A percentile compares a stretch with the other conserved stretches of the same genome.
Conservation (phyloP, 2,797 vertebrate genomes). For the Chelidonichthys spinosus region DNA sequence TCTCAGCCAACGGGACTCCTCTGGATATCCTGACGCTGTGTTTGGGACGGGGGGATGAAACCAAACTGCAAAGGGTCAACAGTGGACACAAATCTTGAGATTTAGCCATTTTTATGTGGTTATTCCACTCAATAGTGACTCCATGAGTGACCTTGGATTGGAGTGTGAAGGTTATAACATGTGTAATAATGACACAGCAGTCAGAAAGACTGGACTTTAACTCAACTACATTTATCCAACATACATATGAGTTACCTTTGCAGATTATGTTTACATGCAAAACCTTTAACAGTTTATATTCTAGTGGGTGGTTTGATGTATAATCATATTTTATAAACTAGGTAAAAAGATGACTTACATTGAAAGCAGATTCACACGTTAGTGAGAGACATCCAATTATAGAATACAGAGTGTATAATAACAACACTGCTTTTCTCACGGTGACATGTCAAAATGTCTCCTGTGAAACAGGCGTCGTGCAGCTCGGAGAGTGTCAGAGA, state of each 20-base stretch:
- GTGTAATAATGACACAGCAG: background rate
- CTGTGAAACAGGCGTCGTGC: too few species aligned
- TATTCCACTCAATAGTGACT: constrained; percentile 1
- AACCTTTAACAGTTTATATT: background rate
- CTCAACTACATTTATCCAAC: background rate
- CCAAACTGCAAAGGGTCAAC: constrained; percentile 33
- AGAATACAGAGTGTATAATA: background rate
- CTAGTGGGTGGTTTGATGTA: background rate
- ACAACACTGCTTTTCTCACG: background rate
- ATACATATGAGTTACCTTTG: background rate
- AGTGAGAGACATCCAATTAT: background rate
- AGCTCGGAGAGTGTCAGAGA: background rate
- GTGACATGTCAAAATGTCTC: background rate
- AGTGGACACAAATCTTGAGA: constrained; percentile 16
- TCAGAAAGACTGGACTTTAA: background rate
- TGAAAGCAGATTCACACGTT: background rate
- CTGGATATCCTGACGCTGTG: constrained; percentile 23
- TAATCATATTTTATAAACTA: too few species aligned
- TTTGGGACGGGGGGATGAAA: constrained; percentile 12
- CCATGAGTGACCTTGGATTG: background rate
- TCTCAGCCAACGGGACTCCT: constrained; percentile 26
- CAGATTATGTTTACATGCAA: background rate
- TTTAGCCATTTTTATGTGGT: constrained; percentile 14
- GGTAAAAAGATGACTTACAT: background rate
- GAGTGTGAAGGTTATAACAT: background rate